Percentiles rank a stretch among this genome's conserved stretches.
These are phyloP conservation scores for Palythoa heliodiscus DNA, from an alignment of 92 coral and sea anemone species.

Conservation along the genomic window DNA sequence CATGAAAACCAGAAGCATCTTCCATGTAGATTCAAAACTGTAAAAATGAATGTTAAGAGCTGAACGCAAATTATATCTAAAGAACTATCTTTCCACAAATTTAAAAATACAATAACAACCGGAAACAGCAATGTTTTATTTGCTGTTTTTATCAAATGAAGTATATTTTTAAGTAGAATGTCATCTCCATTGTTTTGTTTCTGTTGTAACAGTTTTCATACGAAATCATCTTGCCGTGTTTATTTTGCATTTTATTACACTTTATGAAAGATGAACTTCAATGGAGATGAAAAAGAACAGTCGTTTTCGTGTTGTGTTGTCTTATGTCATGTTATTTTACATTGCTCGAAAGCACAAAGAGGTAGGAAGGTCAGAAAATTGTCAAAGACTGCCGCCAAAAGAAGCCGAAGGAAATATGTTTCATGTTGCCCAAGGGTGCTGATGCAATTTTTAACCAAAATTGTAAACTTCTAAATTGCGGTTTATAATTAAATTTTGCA, in stretches of 20 bases:
- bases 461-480: not conserved
- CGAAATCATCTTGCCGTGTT: not conserved
- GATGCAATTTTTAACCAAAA: conserved; percentile 12
- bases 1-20: too few species aligned
- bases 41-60: too few species aligned
- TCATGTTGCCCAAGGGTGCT: conserved; percentile 31
- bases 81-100: too few species aligned
- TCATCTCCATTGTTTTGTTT: too few species aligned
- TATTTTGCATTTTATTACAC: too few species aligned
- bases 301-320: not conserved
- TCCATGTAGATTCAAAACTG: too few species aligned
- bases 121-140: too few species aligned
- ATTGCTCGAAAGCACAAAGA: not conserved
- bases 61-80: too few species aligned
- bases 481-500: conserved; percentile 12
- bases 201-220: not conserved
- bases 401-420: conserved; percentile 30
- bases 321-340: not conserved
- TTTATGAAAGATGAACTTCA: not conserved
- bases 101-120: too few species aligned
- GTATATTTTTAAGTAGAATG: too few species aligned
- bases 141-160: too few species aligned
- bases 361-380: not conserved
- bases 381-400: conserved; percentile 35
- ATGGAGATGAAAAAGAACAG: not conserved